Evolutionary conservation across 64 coral and sea anemone species (phyloP), one percentile per base, ranked within the genome.

Genomic region (Actinia tenebrosa): DNA sequence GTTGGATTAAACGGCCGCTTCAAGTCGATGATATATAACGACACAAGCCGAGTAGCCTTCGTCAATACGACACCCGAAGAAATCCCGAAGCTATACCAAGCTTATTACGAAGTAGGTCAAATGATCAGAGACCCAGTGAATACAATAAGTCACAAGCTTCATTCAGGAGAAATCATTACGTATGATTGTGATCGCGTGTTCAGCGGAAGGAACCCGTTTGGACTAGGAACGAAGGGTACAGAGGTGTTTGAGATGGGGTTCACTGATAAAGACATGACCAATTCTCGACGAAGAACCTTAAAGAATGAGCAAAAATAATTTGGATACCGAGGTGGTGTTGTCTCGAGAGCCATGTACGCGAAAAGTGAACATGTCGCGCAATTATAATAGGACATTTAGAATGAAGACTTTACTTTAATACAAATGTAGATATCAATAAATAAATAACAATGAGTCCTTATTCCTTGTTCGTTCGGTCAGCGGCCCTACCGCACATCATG

Each of bases 131-230:
- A 96, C 43, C 87, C 91, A 22, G 45, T 44, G 20, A 89, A 90
- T 77, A 92, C 58, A 80, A 79, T 96, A n/a, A 87, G 89, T 23
- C 75, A 92, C 85, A 92, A 90, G 81, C 58, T 96, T 91, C 47
- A 30, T 8, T 78, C 90, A 3, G 94, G 91, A 8, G 94, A 96
- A 46, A 88, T 96, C 16, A 89, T 96, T 5, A 85, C 88, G 0
- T 90, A 86, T 46, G 91, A 96, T 20, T 89, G 86, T 68, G 88
- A 83, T 25, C 91, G 94, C 6, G 94, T 96, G 27, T 84, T 96
- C 47, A 80, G 85, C 20, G 94, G 94, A 8, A 92, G 94, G 44
- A 88, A 64, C 27, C 53, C 79, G 7, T 96, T 71, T 53, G 85
- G 22, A 22, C 16, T 84, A 17, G 87, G 66, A 59, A 64, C 56